Percentiles rank a stretch among this genome's conserved stretches.
Conservation (phyloP, 2,888 invertebrate genomes). For the Eristalis tenax region DNA sequence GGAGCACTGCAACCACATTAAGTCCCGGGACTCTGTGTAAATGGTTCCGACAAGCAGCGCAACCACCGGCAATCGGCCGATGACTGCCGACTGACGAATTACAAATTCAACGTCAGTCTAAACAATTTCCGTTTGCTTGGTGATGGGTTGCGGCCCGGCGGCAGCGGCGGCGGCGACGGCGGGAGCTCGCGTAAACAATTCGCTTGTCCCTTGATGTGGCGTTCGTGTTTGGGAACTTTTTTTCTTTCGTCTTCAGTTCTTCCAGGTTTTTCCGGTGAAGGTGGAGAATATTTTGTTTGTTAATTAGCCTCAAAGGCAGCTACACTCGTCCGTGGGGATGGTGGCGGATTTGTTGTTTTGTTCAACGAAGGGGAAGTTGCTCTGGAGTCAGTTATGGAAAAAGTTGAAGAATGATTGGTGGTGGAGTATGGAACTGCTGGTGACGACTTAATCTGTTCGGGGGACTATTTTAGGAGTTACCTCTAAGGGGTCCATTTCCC, state of each 20-base stretch:
- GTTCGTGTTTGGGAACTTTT: not conserved
- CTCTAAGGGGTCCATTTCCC: too few species aligned
- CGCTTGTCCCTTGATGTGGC: not conserved
- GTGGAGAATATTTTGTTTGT: not conserved
- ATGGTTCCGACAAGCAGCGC: constrained; percentile 4
- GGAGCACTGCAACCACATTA: constrained; percentile 30
- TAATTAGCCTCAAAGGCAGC: not conserved
- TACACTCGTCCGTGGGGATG: not conserved
- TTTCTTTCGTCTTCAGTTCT: not conserved
- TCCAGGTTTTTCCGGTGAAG: not conserved
- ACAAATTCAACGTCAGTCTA: constrained; percentile 61
- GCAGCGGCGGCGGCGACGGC: not conserved
- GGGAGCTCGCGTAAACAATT: constrained; percentile 12
- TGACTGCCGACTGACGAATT: constrained; percentile 47
- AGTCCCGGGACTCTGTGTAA: constrained; percentile 35
- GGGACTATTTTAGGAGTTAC: too few species aligned
- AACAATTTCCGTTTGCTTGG: constrained; percentile 67
- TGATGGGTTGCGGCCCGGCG: not conserved
- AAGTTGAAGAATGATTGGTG: too few species aligned
- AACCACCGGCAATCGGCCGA: not conserved
- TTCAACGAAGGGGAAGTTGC: not conserved
- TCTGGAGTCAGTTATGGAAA: too few species aligned
- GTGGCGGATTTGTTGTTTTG: not conserved
- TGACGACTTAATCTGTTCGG: too few species aligned
- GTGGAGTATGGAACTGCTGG: too few species aligned